Conservation (phyloP, 2,113 vertebrate species). For the Corynorhinus townsendii region DNA sequence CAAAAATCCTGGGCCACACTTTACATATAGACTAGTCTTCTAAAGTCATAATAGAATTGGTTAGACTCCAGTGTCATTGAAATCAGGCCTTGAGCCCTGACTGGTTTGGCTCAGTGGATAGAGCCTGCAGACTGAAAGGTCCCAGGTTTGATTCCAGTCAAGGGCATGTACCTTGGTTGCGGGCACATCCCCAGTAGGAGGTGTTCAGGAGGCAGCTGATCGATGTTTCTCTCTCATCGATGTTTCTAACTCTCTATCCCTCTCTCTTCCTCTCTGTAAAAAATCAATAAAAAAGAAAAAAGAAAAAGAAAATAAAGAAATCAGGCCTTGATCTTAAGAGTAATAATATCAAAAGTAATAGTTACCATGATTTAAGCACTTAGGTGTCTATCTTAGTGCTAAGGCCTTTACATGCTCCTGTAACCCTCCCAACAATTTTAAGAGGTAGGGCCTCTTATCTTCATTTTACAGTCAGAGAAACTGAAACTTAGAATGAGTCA, state of each 20-base stretch:
- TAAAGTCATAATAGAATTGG: neutral
- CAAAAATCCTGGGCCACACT: neutral
- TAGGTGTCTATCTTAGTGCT: neutral
- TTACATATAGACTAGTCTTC: neutral
- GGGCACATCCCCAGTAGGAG: no score
- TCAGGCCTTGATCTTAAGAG: neutral
- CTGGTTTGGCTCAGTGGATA: no score
- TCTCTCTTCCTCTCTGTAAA: no score
- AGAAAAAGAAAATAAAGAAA: no score
- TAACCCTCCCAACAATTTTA: neutral
- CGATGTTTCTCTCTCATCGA: no score
- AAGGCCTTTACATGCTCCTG: neutral
- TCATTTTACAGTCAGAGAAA: neutral
- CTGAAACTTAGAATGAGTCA: neutral
- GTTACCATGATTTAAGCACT: neutral
- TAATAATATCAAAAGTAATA: neutral
- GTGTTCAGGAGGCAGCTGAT: no score
- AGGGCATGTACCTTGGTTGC: no score
- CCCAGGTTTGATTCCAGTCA: no score
- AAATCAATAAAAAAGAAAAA: no score
- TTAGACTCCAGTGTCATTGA: neutral
- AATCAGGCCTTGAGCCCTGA: neutral
- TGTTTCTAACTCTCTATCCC: no score
- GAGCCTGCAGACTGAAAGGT: no score
- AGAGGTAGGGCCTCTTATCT: neutral